phyloP scores from a whole-genome alignment of 2,113 vertebrate genomes.

The Rhizomys pruinosus region DNA sequence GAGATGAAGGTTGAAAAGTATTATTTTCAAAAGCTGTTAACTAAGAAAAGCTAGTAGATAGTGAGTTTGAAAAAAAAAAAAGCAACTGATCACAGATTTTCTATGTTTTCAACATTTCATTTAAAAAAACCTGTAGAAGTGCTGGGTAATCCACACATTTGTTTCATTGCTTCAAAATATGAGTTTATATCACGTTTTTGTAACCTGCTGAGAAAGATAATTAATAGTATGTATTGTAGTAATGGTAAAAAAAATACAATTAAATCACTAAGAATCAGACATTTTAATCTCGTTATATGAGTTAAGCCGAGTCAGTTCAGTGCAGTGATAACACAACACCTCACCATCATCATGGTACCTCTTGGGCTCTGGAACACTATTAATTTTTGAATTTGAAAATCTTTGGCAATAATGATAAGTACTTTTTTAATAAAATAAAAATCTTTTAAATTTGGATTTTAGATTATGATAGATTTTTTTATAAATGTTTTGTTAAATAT shows the following conservation, averaged over 20 bases:
- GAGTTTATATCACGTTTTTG: neutral
- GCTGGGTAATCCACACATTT: constrained; percentile 40
- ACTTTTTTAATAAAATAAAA: constrained; percentile 26
- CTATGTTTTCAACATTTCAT: constrained; percentile 7
- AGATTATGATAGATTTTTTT: constrained; percentile 44
- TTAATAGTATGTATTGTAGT: constrained; percentile 60
- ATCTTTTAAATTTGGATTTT: constrained; percentile 33
- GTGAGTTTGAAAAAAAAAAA: neutral
- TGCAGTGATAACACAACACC: constrained; percentile 43
- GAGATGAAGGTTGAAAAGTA: constrained; percentile 19
- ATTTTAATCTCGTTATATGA: constrained; percentile 58
- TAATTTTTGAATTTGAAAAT: constrained; percentile 41
- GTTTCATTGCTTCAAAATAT: constrained; percentile 7
- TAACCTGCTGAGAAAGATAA: constrained; percentile 15
- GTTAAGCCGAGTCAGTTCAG: constrained; percentile 54
- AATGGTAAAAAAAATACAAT: constrained; percentile 29
- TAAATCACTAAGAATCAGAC: constrained; percentile 31
- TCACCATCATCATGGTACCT: neutral
- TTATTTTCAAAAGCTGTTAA: neutral
- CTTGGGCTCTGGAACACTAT: constrained; percentile 15
- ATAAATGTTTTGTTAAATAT: constrained; percentile 7
- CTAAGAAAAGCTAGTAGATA: neutral
- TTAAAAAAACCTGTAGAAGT: constrained; percentile 50
- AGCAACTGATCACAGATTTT: neutral
- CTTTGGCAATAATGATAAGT: neutral